A percentile compares a stretch with the other conserved stretches of the same genome.
Evolutionary conservation across 2,888 invertebrate species (phyloP).

Genomic region (Heliconius cydno): DNA sequence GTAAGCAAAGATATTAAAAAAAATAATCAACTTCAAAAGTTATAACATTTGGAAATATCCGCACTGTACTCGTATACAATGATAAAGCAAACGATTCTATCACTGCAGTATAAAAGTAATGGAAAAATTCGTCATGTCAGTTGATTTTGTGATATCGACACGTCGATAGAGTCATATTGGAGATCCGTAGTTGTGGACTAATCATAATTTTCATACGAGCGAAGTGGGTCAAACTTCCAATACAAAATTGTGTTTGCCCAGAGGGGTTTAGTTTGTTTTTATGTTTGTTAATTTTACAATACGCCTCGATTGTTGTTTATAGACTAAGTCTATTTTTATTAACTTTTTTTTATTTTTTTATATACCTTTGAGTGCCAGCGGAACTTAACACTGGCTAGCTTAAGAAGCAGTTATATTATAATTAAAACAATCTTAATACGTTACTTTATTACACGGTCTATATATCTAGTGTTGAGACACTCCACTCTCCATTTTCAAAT

Average conservation of each 20-base stretch:
- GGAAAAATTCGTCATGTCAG: slow-evolving; percentile 11
- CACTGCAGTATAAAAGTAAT: background rate
- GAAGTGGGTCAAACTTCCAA: background rate
- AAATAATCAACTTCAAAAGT: background rate
- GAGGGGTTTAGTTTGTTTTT: background rate
- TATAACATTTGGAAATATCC: background rate
- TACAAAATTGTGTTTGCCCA: background rate
- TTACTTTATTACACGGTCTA: no score
- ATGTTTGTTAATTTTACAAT: background rate
- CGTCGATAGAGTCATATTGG: slow-evolving; percentile 1
- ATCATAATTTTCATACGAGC: slow-evolving; percentile 10
- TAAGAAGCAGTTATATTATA: no score
- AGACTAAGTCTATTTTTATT: no score
- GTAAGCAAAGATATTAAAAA: no score
- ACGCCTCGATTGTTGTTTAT: no score
- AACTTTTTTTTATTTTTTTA: no score
- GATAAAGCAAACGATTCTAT: background rate
- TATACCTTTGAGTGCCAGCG: no score
- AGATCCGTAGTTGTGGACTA: slow-evolving; percentile 13
- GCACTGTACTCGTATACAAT: background rate
- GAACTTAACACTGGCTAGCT: no score
- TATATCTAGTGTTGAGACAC: no score
- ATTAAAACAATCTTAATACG: no score
- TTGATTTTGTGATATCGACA: slow-evolving; percentile 16
- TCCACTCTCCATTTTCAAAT: no score